Evolutionary conservation across 2,797 vertebrate genomes (phyloP).

Genomic region (Macroramphosus scolopax): DNA sequence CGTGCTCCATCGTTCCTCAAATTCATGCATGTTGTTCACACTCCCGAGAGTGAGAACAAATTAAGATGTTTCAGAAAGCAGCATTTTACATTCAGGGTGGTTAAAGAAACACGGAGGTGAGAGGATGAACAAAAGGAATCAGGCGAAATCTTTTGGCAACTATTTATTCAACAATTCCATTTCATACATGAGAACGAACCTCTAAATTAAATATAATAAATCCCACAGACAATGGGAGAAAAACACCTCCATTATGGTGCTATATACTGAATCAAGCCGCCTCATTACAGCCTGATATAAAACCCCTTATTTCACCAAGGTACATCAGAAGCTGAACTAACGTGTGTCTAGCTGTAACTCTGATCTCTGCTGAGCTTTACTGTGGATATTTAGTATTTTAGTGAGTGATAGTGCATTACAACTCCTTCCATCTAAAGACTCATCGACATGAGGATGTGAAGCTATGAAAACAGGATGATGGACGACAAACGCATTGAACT

Average conservation of each 20-base stretch:
- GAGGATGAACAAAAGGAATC: constrained; percentile 26
- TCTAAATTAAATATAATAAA: constrained; percentile 72
- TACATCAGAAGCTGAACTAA: constrained; percentile 58
- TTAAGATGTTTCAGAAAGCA: too few relatives aligned
- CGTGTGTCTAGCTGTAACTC: constrained; percentile 45
- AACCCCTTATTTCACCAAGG: constrained; percentile 49
- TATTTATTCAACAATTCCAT: constrained; percentile 78
- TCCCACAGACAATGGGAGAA: constrained; percentile 56
- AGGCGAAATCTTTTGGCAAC: constrained; percentile 67
- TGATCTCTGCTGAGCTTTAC: constrained; percentile 31
- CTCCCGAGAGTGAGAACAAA: too few relatives aligned
- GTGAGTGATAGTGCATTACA: constrained; percentile 33
- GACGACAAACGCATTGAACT: constrained; percentile 37
- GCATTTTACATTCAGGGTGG: too few relatives aligned
- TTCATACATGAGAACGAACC: constrained; percentile 73
- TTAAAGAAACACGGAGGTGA: too few relatives aligned
- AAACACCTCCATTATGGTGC: constrained; percentile 55
- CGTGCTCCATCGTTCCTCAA: constrained; percentile 4
- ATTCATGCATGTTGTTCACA: constrained; percentile 14
- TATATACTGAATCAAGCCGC: constrained; percentile 54
- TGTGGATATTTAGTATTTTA: constrained; percentile 39
- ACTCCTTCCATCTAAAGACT: constrained; percentile 34
- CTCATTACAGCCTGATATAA: constrained; percentile 57
- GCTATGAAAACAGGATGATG: constrained; percentile 38
- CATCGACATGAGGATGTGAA: constrained; percentile 38